Base-by-base conservation (phyloP, 2,888 invertebrate genomes). In the Sinotaia quadrata region DNA sequence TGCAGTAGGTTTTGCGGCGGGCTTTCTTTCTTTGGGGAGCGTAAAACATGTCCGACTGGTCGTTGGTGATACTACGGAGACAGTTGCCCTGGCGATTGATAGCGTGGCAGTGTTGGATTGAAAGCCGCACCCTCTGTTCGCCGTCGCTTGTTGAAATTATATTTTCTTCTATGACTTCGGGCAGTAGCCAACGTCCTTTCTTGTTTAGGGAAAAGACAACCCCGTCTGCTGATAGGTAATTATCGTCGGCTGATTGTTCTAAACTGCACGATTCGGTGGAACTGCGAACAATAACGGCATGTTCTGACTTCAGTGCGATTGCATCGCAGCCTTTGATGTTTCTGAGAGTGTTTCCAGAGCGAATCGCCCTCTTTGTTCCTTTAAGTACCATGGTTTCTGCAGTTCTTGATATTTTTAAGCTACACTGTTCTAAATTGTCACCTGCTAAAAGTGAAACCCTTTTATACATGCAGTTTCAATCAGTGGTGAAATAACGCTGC, bases 201-300 rank as follows among this genome's bases (percentile, higher is more conserved):
- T 82, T 82, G 71, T 79, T 82, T 10, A 82, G 69, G 0, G 82
- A 82, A 59, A 77, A 81, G 2, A 52, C 68, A 2, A 80, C 72
- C n/a, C 72, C 54, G 56, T 80, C 63, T 1, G 44, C 60, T 7
- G 63, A 12, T 3, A 63, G 12, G 29, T 41, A n/a, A n/a, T 18
- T 36, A 41, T 52, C 54, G 54, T 63, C 63, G 37, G 63, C 54
- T 29, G 36, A 8, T 31, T 29, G 41, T 36, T 31, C 37, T 18
- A 47, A 1, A 37, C 37, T 34, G 47, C 60, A 24, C 27, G 36
- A 1, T 31, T 52, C 24, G n/a, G 51, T 27, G n/a, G 51, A 51
- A 51, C 37, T 49, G n/a, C 68, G 68, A 31, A 72, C 67, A 24
- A 72, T 61, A 15, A 56, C 59, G 24, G 51, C 52, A 10, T 54